These are phyloP conservation scores for Micromesistius poutassou DNA, from an alignment of 2,797 vertebrate genomes.

Conservation along the genomic window DNA sequence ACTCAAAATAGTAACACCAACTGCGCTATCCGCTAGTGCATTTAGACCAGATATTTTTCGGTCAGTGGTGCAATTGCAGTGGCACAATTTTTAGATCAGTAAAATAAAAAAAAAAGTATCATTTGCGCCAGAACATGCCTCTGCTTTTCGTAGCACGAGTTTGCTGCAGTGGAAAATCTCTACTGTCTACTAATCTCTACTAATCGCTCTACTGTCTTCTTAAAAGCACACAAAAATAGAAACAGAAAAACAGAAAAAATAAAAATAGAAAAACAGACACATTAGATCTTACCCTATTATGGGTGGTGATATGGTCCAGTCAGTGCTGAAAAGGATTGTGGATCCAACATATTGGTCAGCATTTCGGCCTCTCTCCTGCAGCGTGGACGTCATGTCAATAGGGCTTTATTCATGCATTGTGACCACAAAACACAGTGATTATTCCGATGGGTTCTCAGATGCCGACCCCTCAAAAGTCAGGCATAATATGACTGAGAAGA, in stretches of 20 bases:
- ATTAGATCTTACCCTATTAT: not conserved
- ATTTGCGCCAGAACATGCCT: too few species aligned
- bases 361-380: not conserved
- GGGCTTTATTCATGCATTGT: not conserved
- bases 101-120: too few species aligned
- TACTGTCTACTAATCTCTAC: too few species aligned
- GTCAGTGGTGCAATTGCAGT: too few species aligned
- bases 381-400: not conserved
- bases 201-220: too few species aligned
- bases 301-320: not conserved
- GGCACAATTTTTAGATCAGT: too few species aligned
- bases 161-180: too few species aligned
- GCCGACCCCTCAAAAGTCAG: not conserved
- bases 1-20: too few species aligned
- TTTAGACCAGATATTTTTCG: too few species aligned
- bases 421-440: not conserved
- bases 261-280: not conserved
- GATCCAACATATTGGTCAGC: not conserved
- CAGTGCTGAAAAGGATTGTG: not conserved
- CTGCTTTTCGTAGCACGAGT: too few species aligned
- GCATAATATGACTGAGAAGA: not conserved
- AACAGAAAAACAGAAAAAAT: too few species aligned
- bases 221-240: not conserved
- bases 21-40: too few species aligned
- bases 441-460: not conserved